A percentile compares a stretch with the other conserved stretches of the same genome.
phyloP scores from a whole-genome alignment of 2,797 vertebrate genomes.

The Rhynchotus rufescens region DNA sequence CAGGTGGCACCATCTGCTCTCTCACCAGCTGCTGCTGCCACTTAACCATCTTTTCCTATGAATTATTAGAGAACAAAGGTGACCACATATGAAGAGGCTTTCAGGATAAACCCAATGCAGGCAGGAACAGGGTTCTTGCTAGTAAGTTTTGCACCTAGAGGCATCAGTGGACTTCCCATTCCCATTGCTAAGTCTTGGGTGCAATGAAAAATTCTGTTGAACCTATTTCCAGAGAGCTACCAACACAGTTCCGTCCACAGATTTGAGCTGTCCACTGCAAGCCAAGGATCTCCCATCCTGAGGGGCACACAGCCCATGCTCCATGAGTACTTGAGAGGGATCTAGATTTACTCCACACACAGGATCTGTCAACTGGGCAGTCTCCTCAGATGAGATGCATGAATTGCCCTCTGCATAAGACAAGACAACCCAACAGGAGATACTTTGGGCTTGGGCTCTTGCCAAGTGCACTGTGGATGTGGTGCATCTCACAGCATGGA shows the following conservation, averaged over 20 bases:
- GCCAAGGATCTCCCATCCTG: not conserved
- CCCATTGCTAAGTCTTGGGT: not conserved
- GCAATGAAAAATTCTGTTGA: not conserved
- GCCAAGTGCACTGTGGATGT: not conserved
- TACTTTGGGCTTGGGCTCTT: not conserved
- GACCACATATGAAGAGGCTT: not conserved
- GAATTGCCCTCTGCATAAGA: not conserved
- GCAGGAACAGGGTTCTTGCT: not conserved
- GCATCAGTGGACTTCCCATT: not conserved
- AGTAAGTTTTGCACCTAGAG: not conserved
- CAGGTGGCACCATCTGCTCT: conserved; percentile 74
- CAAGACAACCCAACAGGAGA: not conserved
- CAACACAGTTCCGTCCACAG: not conserved
- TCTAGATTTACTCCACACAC: not conserved
- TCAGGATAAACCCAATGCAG: not conserved
- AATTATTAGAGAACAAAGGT: conserved; percentile 22
- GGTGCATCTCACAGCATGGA: too few relatives aligned
- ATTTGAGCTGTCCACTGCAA: not conserved
- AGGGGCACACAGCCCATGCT: not conserved
- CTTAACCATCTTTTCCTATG: not conserved
- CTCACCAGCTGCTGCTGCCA: conserved; percentile 53
- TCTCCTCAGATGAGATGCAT: not conserved
- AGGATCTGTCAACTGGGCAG: not conserved
- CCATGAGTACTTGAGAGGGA: rapidly evolving
- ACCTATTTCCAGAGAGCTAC: not conserved